Conservation (phyloP, 2,888 invertebrate genomes). For the Argyra leucocephala region DNA sequence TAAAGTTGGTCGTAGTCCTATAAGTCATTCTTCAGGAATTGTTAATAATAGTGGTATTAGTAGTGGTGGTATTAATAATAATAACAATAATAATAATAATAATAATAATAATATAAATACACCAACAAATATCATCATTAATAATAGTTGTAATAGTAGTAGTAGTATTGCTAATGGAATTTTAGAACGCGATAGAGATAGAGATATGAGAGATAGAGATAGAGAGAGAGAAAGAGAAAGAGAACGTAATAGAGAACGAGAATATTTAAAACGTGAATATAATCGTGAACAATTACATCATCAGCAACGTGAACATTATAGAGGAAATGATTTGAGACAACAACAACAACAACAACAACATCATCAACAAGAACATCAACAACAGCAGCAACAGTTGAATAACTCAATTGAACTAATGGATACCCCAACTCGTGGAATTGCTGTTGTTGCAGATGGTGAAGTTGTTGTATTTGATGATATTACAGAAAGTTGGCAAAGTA, state of each 20-base stretch:
- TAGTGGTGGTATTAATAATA: slow-evolving; percentile 17
- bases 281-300: slow-evolving; percentile 18
- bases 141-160: slow-evolving; percentile 4
- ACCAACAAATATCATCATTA: slow-evolving; percentile 15
- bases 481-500: slow-evolving; percentile 71
- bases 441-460: slow-evolving; percentile 60
- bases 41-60: slow-evolving; percentile 14
- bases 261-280: slow-evolving; percentile 8
- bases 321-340: slow-evolving; percentile 4
- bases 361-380: not conserved
- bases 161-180: slow-evolving; percentile 1
- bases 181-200: not conserved
- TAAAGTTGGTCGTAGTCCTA: slow-evolving; percentile 35
- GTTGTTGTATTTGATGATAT: slow-evolving; percentile 81
- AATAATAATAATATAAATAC: slow-evolving; percentile 15
- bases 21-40: slow-evolving; percentile 28
- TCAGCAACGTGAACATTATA: slow-evolving; percentile 14
- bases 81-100: slow-evolving; percentile 19
- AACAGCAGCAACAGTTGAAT: not conserved
- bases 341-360: slow-evolving; percentile 7
- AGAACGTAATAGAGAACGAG: slow-evolving; percentile 18
- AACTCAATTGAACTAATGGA: slow-evolving; percentile 17
- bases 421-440: slow-evolving; percentile 32
- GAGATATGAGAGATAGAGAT: slow-evolving; percentile 21
- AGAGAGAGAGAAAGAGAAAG: slow-evolving; percentile 28